These are phyloP conservation scores for Netelia melanura DNA, from an alignment of 2,888 invertebrate species.

Conservation along the genomic window DNA sequence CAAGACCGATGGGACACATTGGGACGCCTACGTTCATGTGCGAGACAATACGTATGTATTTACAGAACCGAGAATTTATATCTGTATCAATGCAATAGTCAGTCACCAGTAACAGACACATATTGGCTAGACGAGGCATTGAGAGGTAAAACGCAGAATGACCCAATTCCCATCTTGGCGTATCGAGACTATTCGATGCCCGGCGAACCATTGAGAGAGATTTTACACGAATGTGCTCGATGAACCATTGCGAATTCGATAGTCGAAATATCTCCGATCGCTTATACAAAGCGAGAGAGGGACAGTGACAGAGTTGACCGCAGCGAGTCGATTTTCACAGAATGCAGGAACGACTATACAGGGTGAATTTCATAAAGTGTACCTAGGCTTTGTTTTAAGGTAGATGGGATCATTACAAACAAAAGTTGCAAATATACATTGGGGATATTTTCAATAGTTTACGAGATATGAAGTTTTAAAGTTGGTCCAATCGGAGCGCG, in stretches of 20 bases:
- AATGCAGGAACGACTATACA: not conserved
- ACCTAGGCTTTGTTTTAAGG: too few species aligned
- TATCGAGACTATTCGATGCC: constrained; percentile 30
- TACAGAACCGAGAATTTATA: not conserved
- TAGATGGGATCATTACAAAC: too few species aligned
- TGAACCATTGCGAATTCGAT: constrained; percentile 24
- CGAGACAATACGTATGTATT: not conserved
- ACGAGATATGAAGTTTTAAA: too few species aligned
- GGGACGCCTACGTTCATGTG: not conserved
- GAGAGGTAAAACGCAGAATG: constrained; percentile 14
- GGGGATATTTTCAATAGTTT: too few species aligned
- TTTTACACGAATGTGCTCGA: constrained; percentile 35
- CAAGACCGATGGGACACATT: constrained; percentile 11
- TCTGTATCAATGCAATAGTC: too few species aligned
- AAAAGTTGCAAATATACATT: too few species aligned
- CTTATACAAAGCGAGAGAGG: not conserved
- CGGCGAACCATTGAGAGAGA: constrained; percentile 26
- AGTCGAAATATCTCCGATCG: constrained; percentile 10
- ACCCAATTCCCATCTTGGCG: constrained; percentile 50
- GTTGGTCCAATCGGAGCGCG: too few species aligned
- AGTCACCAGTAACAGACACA: not conserved
- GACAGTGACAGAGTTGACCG: not conserved
- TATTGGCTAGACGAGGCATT: constrained; percentile 18
- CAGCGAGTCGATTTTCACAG: not conserved
- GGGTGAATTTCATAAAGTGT: too few species aligned